phyloP scores from a whole-genome alignment of 2,888 invertebrate genomes.

The Ochlodes sylvanus region DNA sequence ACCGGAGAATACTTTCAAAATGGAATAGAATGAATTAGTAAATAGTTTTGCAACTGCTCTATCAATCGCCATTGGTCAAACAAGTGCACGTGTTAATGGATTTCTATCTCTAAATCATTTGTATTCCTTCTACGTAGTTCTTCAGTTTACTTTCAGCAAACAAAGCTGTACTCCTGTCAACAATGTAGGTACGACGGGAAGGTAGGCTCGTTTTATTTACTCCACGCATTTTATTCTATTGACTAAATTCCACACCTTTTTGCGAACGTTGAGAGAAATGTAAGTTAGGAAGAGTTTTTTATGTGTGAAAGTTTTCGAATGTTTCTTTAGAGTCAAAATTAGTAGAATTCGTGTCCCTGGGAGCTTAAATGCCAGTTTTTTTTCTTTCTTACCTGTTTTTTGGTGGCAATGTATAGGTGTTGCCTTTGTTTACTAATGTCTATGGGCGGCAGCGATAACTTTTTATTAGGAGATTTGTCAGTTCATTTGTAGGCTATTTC shows the following conservation, averaged over 20 bases:
- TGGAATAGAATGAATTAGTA: too few relatives aligned
- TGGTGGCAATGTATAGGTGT: too few relatives aligned
- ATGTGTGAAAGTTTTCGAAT: not conserved
- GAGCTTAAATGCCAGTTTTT: too few relatives aligned
- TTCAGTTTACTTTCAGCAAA: constrained; percentile 36
- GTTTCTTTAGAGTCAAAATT: not conserved
- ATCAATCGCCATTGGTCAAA: not conserved
- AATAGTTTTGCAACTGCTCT: too few relatives aligned
- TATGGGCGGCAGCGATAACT: too few relatives aligned
- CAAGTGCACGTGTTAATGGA: not conserved
- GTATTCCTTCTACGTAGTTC: constrained; percentile 26
- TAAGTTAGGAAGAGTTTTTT: not conserved
- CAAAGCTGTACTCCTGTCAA: constrained; percentile 34
- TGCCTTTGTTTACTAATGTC: too few relatives aligned
- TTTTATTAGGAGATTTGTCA: too few relatives aligned
- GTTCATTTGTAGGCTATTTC: too few relatives aligned
- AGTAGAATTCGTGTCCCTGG: too few relatives aligned
- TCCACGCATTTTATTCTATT: constrained; percentile 37
- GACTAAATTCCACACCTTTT: constrained; percentile 32
- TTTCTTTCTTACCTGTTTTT: too few relatives aligned
- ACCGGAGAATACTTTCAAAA: too few relatives aligned
- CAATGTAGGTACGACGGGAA: constrained; percentile 35
- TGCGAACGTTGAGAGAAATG: constrained; percentile 13
- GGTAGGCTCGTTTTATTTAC: constrained; percentile 39
- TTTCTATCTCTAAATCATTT: constrained; percentile 19